Conservation (phyloP, 2,113 vertebrate species). For the Prunella himalayana region DNA sequence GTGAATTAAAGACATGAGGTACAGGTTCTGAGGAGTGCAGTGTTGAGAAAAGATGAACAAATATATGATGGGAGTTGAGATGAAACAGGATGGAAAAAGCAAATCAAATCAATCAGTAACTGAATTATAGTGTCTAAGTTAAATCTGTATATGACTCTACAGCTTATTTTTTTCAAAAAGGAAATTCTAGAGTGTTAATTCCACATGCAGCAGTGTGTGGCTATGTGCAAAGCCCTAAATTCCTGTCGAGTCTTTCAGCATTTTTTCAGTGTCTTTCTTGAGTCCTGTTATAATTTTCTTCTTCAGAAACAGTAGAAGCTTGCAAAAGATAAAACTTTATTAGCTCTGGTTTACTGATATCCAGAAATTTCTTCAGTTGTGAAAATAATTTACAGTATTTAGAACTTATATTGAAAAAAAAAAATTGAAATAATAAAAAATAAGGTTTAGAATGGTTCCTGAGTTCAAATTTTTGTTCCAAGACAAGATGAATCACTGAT, state of each 20-base stretch:
- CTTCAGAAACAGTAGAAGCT: not conserved
- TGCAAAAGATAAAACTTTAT: not conserved
- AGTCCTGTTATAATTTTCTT: not conserved
- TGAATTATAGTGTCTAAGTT: not conserved
- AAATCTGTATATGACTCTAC: not conserved
- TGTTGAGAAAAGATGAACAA: not conserved
- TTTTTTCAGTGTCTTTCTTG: not conserved
- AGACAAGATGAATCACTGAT: not conserved
- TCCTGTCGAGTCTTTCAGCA: not conserved
- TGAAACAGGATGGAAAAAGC: not conserved
- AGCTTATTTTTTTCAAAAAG: not conserved
- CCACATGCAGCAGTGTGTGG: fast-evolving
- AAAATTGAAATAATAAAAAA: not conserved
- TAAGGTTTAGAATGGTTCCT: not conserved
- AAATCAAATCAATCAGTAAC: not conserved
- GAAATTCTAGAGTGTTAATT: not conserved
- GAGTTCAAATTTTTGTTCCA: not conserved
- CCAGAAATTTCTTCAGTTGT: not conserved
- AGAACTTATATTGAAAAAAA: not conserved
- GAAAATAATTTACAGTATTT: not conserved
- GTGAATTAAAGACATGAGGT: not conserved
- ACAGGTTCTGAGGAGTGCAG: not conserved
- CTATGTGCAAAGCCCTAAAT: not conserved
- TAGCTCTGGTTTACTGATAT: not conserved
- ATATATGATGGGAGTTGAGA: not conserved